Evolutionary conservation across 2,113 vertebrate genomes (phyloP), one percentile per base, ranked within the genome.

Genomic region (Entelurus aequoreus): DNA sequence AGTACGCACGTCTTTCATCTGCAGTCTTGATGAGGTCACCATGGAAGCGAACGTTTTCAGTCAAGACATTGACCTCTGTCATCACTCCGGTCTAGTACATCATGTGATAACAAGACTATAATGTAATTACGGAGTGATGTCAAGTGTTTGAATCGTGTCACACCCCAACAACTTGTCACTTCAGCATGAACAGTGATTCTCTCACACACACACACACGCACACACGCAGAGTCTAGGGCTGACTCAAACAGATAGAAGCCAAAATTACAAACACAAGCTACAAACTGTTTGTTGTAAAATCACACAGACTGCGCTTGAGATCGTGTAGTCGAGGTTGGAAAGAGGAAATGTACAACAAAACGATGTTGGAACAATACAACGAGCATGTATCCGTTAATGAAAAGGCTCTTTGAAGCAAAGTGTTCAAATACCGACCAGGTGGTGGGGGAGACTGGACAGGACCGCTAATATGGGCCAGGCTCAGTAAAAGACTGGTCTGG

Each of bases 361-460:
- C 12, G 10, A 57, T 44, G 16, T 44, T 42, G 16, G 55, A 57
- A 57, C 40, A 57, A 5, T 11, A 44, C 13, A 37, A 5, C 14
- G 9, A 21, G 44, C 9, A 46, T 16, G 16, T 0, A 12, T 52
- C 38, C 28, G 15, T 14, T 15, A 40, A 62, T 14, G 13, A 48
- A 58, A 48, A 36, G 47, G 38, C 16, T 57, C 10, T 57, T 57
- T 44, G 16, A 37, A 8, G 8, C 15, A 19, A n/a, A 37, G 16
- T 57, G 66, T 68, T 78, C 68, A 58, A 78, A 76, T 52, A 55
- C 28, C 59, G 68, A 72, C 60, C 48, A 55, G 62, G 59, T 82
- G 84, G 72, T 71, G 65, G 53, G 68, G 71, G 16, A 60, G 6
- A 16, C 14, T 63, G 48, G 48, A 69, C 70, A 72, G 74, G 64